These are phyloP conservation scores for Eulemur rubriventer DNA, from an alignment of 2,797 vertebrate species.

Conservation along the genomic window DNA sequence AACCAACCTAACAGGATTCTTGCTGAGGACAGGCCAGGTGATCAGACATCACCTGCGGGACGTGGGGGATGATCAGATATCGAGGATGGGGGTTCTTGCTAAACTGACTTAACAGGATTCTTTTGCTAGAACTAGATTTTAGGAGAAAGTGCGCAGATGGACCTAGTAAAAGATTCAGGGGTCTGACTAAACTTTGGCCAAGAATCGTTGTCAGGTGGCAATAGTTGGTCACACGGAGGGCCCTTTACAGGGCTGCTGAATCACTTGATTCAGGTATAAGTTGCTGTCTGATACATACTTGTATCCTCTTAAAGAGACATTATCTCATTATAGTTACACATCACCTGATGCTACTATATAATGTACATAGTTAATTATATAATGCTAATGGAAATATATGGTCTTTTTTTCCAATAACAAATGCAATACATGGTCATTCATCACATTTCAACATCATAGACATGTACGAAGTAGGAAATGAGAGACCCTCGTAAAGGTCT, in stretches of 20 bases:
- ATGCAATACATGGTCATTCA: background rate
- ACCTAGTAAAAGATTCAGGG: background rate
- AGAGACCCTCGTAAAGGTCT: background rate
- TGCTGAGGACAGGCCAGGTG: background rate
- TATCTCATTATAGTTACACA: background rate
- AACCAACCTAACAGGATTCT: background rate
- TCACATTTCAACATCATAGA: background rate
- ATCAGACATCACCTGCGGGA: background rate
- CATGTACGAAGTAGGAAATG: background rate
- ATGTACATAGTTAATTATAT: background rate
- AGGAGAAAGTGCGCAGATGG: background rate
- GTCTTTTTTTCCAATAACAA: background rate
- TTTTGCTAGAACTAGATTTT: background rate
- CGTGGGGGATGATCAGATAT: background rate
- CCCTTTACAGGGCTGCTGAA: background rate
- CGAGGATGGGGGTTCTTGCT: background rate
- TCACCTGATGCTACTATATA: background rate
- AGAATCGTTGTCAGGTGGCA: background rate
- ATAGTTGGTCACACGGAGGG: background rate
- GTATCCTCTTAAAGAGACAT: background rate
- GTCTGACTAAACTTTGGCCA: background rate
- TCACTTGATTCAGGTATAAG: background rate
- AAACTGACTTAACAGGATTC: background rate
- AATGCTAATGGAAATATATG: background rate
- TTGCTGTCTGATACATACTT: background rate